Evolutionary conservation across 2,888 invertebrate species (phyloP), one percentile per base, ranked within the genome.

Genomic region (Aethes cnicana): DNA sequence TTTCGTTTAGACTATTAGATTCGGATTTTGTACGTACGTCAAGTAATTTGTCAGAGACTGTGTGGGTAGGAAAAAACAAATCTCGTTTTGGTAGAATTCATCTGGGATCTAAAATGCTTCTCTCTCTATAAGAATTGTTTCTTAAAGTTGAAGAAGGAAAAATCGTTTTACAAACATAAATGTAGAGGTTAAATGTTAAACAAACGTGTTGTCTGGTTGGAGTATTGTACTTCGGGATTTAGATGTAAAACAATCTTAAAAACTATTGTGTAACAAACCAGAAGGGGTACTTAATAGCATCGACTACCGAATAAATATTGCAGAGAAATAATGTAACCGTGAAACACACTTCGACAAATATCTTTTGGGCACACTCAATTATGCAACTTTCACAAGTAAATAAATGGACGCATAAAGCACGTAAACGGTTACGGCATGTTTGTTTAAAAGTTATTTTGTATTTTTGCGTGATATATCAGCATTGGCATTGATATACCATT

Each of bases 371-470:
- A 23, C 21, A n/a, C 39, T 41, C 30, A 5, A 18, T 48, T 48
- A 14, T 20, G 41, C 26, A 33, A 48, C 12, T 17, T 48, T 41
- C 12, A 11, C 25, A 14, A 23, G 48, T 41, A 26, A 47, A 36
- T 35, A 46, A 30, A 32, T 26, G 18, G 2, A 14, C 41, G 33
- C 14, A 20, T 48, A 48, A 41, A 20, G 48, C 23, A 41, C 21
- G 25, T n/a, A 47, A 47, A 47, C 33, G 1, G 33, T 48, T 33
- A 33, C 33, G 33, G 12, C 48, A 41, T 37, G 7, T 47, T 47
- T 47, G 37, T 20, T 32, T 47, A 37, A 16, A 9, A 18, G 18
- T 17, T 18, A 9, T 23, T 16, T 23, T 18, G 11, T 18, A 11
- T 11, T 33, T 33, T 35, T 11, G 23, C 18, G 26, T 26, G 35